Percentiles rank a stretch among this genome's conserved stretches.
These are phyloP conservation scores for Canis aureus DNA, from an alignment of 2,113 vertebrate genomes.

Conservation along the genomic window DNA sequence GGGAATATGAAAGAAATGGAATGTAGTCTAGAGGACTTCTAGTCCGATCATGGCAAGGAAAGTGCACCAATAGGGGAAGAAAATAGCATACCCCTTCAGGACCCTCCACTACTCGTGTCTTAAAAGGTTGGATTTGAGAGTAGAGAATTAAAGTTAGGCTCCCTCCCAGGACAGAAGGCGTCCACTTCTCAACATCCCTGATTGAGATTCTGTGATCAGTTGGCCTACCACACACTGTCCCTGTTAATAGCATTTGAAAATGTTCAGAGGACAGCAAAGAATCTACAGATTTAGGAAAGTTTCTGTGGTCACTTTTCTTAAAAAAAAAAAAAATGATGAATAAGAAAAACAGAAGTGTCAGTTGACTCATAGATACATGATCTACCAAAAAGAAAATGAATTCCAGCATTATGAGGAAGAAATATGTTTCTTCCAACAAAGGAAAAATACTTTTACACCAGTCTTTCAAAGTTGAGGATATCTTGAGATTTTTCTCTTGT, in stretches of 20 bases:
- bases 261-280: slow-evolving; percentile 38
- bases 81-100: neutral
- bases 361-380: neutral
- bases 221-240: neutral
- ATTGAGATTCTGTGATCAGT: neutral
- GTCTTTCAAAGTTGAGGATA: slow-evolving; percentile 18
- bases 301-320: neutral
- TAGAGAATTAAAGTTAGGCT: neutral
- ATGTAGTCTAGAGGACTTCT: neutral
- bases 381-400: slow-evolving; percentile 52
- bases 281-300: neutral
- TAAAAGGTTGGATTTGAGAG: slow-evolving; percentile 10
- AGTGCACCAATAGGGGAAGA: neutral
- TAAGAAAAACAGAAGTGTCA: slow-evolving; percentile 15
- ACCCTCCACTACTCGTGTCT: neutral
- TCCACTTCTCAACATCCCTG: slow-evolving; percentile 5
- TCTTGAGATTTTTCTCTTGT: slow-evolving; percentile 40
- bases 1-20: slow-evolving; percentile 22
- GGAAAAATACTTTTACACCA: slow-evolving; percentile 39
- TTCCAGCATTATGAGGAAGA: neutral
- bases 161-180: neutral
- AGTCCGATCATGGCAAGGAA: neutral
- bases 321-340: slow-evolving; percentile 11
- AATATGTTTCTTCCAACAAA: slow-evolving; percentile 35
- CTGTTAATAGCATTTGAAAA: neutral